phyloP scores from a whole-genome alignment of 2,113 vertebrate species.

The Cyprinodon tularosa region DNA sequence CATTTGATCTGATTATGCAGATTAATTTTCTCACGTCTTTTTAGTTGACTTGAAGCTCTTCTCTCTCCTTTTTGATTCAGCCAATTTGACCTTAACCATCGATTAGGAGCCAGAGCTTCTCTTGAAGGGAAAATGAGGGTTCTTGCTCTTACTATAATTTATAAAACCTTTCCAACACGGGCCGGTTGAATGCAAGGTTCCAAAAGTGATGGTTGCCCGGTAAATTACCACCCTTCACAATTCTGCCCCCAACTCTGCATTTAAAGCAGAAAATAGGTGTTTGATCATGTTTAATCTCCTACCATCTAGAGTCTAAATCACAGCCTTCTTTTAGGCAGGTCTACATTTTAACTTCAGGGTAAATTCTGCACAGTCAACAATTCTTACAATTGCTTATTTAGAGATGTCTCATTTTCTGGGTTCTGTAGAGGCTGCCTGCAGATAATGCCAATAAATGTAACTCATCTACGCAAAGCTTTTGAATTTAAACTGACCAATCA shows the following conservation, averaged over 20 bases:
- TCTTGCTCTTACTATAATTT: constrained; percentile 43
- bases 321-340: constrained; percentile 12
- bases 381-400: too few species aligned
- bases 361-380: neutral
- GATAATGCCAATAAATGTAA: too few species aligned
- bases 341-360: constrained; percentile 1
- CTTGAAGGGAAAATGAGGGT: constrained; percentile 22
- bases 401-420: neutral
- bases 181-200: constrained; percentile 47
- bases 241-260: constrained; percentile 64
- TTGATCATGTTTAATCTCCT: constrained; percentile 57
- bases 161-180: constrained; percentile 50
- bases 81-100: neutral
- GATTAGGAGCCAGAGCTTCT: constrained; percentile 14
- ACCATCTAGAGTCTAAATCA: constrained; percentile 49
- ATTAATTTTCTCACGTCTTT: too few species aligned
- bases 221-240: constrained; percentile 65
- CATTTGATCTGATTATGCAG: too few species aligned
- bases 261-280: constrained; percentile 55
- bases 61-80: neutral
- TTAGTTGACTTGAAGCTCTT: neutral
- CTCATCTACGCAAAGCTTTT: constrained; percentile 2
- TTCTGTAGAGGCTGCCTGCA: too few species aligned
- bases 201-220: constrained; percentile 46
- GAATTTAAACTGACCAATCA: constrained; percentile 18